Base-by-base conservation (phyloP, 2,797 vertebrate species). In the Mergus octosetaceus region DNA sequence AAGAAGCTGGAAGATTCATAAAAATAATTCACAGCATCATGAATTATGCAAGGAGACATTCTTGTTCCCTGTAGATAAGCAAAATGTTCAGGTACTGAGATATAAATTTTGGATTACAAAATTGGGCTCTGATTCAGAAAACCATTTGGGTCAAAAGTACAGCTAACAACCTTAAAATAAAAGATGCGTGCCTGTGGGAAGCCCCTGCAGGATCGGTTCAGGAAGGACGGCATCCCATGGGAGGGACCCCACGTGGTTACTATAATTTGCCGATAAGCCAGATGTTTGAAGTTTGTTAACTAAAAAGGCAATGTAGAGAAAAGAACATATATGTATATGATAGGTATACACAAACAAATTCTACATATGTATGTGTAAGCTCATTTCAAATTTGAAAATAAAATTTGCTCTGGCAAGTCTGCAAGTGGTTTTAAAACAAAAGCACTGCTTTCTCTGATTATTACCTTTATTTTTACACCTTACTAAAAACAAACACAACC, bases 1-100 rank as follows among this genome's bases (percentile, higher is more conserved):
- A 72, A 56, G 76, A 89, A 81, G 32, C 32, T 47, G 58, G 28
- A 93, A 36, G 28, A 62, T 80, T 69, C 82, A 77, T 71, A 94
- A 96, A 94, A 94, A 91, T 79, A 93, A 85, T 94, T 76, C 38
- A 84, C 11, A 76, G 28, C 56, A 62, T 93, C 86, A 92, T 95
- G 71, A 97, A 94, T 97, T 94, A 89, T 96, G 36, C 93, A 95
- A 75, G 57, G 12, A 36, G 80, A 83, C 74, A 65, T 90, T 83
- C 36, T 58, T 41, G 53, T 89, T 93, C 68, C 30, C 34, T 74
- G 62, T 89, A 78, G 71, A 38, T 90, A 90, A 77, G 75, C 41
- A 93, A 80, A 91, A 68, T 70, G 43, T 71, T 94, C 82, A 94
- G 84, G 75, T 87, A 93, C 73, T 65, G 69, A 65, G 93, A 89